These are phyloP conservation scores for Hirtodrosophila trivittata DNA, from an alignment of 2,888 invertebrate genomes.

Conservation along the genomic window DNA sequence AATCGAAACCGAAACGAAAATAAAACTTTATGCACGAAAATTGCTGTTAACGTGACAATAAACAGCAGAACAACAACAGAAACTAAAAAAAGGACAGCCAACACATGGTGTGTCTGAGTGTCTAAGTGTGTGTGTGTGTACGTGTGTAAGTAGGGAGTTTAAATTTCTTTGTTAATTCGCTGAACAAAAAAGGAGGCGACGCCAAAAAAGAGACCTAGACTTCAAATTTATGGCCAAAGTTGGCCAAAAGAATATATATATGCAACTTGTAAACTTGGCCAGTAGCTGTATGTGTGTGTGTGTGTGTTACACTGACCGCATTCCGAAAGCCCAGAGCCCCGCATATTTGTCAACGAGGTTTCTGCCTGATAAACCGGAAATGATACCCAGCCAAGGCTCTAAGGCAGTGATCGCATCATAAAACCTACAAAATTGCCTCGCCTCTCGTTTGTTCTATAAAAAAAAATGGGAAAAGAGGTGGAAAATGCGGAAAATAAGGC, in stretches of 20 bases:
- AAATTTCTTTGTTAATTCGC: slow-evolving; percentile 71
- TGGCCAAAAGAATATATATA: slow-evolving; percentile 52
- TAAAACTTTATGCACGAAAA: slow-evolving; percentile 70
- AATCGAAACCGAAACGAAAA: slow-evolving; percentile 57
- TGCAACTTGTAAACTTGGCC: slow-evolving; percentile 60
- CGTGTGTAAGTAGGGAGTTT: slow-evolving; percentile 44
- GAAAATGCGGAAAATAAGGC: slow-evolving; percentile 13
- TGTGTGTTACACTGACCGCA: slow-evolving; percentile 73
- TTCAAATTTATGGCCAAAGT: slow-evolving; percentile 71
- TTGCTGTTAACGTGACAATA: slow-evolving; percentile 74
- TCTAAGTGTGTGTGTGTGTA: slow-evolving; percentile 1
- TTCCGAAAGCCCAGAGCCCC: slow-evolving; percentile 59
- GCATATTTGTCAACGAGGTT: slow-evolving; percentile 72
- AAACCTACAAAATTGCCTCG: slow-evolving; percentile 59
- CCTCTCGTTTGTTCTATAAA: slow-evolving; percentile 26
- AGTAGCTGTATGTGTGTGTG: slow-evolving; percentile 51
- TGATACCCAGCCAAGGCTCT: slow-evolving; percentile 38
- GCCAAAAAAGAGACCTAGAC: slow-evolving; percentile 52
- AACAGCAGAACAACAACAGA: slow-evolving; percentile 46
- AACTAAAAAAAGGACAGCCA: slow-evolving; percentile 29
- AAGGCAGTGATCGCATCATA: slow-evolving; percentile 68
- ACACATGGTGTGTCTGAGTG: slow-evolving; percentile 3
- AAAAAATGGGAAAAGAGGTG: slow-evolving; percentile 3
- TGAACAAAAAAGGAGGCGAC: slow-evolving; percentile 3
- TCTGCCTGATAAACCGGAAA: slow-evolving; percentile 68